These are phyloP conservation scores for Steinernema khuongi DNA, from an alignment of 1,140 invertebrate genomes.

Conservation along the genomic window DNA sequence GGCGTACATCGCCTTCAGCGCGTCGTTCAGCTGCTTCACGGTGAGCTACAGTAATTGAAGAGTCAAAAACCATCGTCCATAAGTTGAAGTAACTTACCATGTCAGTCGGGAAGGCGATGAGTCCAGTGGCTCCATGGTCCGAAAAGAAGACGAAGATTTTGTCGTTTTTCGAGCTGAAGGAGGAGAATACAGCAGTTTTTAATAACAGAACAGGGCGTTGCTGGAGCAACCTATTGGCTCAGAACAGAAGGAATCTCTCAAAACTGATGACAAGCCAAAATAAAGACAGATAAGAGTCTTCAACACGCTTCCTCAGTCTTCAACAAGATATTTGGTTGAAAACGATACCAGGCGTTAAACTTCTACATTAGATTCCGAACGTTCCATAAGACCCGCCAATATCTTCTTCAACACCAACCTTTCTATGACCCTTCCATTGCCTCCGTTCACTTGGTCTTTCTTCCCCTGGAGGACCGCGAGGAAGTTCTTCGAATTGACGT, in stretches of 20 bases:
- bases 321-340: too few species aligned
- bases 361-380: too few species aligned
- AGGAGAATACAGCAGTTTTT: too few species aligned
- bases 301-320: too few species aligned
- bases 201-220: too few species aligned
- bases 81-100: slow-evolving; percentile 51
- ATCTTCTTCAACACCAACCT: slow-evolving; percentile 58
- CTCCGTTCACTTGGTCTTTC: slow-evolving; percentile 60
- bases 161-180: slow-evolving; percentile 64
- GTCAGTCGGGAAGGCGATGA: slow-evolving; percentile 64
- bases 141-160: slow-evolving; percentile 68
- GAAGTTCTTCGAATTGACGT: slow-evolving; percentile 65
- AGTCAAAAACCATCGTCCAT: slow-evolving; percentile 39
- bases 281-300: too few species aligned
- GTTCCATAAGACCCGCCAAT: too few species aligned
- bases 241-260: too few species aligned
- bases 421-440: slow-evolving; percentile 64
- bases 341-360: too few species aligned
- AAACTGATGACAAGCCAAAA: too few species aligned
- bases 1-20: slow-evolving; percentile 26
- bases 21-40: slow-evolving; percentile 60
- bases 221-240: too few species aligned
- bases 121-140: slow-evolving; percentile 67
- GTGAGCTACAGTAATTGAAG: slow-evolving; percentile 57
- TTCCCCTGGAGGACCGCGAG: slow-evolving; percentile 65